Base-by-base conservation (phyloP, 2,888 invertebrate species). In the Brachyptera risi region DNA sequence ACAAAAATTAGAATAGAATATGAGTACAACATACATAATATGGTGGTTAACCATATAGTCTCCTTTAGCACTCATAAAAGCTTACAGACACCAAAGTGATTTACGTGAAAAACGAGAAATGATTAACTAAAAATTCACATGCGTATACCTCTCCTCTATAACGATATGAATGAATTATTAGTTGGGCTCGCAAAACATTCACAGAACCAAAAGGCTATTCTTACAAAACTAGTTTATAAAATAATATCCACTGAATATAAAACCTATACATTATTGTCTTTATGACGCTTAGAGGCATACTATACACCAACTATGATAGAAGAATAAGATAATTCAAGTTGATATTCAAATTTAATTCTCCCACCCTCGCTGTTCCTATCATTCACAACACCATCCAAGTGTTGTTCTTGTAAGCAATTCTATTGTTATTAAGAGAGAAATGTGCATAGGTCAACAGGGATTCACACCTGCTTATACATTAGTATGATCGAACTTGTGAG, bases 41-140 rank as follows among this genome's bases (percentile, higher is more conserved):
- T n/a, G n/a, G n/a, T n/a, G n/a, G n/a, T n/a, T n/a, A 9, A 17
- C 7, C 26, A 51, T 51, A 17, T 51, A 17, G 50, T 24, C 15
- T 31, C 15, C 31, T 51, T 27, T 51, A 51, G 50, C 50, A 51
- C 17, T 26, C n/a, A 51, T 17, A 17, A 3, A 17, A 42, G 1
- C 13, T 15, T 2, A 17, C 15, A 15, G 13, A 27, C 50, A 51
- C 26, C 50, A 31, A 2, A 9, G 37, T 54, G 42, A 51, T 59
- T 59, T 59, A 59, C 23, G n/a, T n/a, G n/a, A 23, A n/a, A 15
- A 35, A 3, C 4, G 38, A 38, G 3, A 51, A 31, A 51, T 51
- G 51, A 59, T 59, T 59, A 51, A 51, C 50, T 21, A 51, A 59
- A n/a, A 40, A 37, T 35, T 50, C 50, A 38, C 21, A 50, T 50